These are phyloP conservation scores for Drosophila falleni DNA, from an alignment of 2,888 invertebrate species.

Conservation along the genomic window DNA sequence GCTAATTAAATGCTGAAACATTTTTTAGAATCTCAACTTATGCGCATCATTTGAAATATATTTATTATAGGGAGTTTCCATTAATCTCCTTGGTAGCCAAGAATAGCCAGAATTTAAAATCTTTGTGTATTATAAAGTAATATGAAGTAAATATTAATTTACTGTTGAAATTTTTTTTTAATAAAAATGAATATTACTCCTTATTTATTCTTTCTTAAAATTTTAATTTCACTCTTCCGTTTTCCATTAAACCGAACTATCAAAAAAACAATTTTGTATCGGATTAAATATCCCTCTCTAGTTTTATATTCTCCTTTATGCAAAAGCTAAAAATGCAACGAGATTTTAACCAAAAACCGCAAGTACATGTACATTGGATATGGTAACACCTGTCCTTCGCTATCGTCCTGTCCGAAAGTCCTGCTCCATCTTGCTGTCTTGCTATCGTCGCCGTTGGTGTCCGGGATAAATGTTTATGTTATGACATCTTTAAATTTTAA, in stretches of 20 bases:
- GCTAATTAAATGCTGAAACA: slow-evolving; percentile 55
- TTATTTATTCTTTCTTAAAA: background rate
- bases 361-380: slow-evolving; percentile 26
- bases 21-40: slow-evolving; percentile 38
- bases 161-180: no score
- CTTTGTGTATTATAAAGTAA: no score
- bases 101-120: no score
- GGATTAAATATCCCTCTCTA: background rate
- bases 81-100: background rate
- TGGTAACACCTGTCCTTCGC: slow-evolving; percentile 12
- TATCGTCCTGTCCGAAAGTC: slow-evolving; percentile 16
- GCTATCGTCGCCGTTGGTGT: slow-evolving; percentile 29
- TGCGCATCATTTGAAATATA: slow-evolving; percentile 24
- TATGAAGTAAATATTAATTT: no score
- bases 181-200: background rate
- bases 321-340: slow-evolving; percentile 16
- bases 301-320: slow-evolving; percentile 2
- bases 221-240: background rate
- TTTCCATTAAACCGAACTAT: background rate
- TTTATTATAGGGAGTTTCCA: background rate
- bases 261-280: background rate
- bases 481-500: slow-evolving; percentile 82
- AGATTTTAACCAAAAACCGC: slow-evolving; percentile 25
- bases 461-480: slow-evolving; percentile 78
- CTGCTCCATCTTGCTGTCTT: slow-evolving; percentile 11